Conservation (phyloP, 2,113 vertebrate genomes). For the Etheostoma spectabile region DNA sequence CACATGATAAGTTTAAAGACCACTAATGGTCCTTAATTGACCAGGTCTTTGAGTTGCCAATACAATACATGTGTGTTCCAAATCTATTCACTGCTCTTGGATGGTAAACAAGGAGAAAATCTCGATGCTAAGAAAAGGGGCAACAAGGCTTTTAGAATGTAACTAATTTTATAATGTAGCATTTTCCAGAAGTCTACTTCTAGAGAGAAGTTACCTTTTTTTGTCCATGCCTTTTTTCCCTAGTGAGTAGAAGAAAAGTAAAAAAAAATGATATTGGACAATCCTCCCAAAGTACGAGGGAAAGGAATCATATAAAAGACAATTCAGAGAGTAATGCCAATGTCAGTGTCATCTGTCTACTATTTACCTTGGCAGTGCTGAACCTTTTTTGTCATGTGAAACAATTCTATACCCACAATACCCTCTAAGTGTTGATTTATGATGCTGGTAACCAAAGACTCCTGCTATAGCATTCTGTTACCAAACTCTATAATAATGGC, state of each 20-base stretch:
- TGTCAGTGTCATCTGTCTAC: conserved; percentile 9
- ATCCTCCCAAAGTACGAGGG: neutral
- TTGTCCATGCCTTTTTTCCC: neutral
- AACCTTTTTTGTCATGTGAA: conserved; percentile 35
- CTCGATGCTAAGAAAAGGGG: neutral
- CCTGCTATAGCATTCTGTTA: conserved; percentile 27
- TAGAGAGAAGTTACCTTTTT: neutral
- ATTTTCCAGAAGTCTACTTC: conserved; percentile 28
- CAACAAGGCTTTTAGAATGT: conserved; percentile 24
- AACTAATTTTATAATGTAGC: conserved; percentile 53
- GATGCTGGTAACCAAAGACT: conserved; percentile 32
- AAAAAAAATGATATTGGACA: neutral
- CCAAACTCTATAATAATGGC: conserved; percentile 58
- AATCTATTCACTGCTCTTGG: too few species aligned
- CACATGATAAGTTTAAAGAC: too few species aligned
- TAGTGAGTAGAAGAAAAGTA: neutral
- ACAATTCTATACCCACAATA: conserved; percentile 22
- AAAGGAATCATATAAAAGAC: neutral
- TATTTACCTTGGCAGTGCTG: conserved; percentile 19
- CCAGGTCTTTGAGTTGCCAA: too few species aligned
- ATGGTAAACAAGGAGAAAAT: too few species aligned
- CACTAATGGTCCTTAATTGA: too few species aligned
- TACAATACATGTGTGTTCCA: too few species aligned
- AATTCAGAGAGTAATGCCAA: neutral
- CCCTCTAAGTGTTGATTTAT: conserved; percentile 33